Conservation (phyloP, 2,888 invertebrate genomes). For the Bimastos eiseni region DNA sequence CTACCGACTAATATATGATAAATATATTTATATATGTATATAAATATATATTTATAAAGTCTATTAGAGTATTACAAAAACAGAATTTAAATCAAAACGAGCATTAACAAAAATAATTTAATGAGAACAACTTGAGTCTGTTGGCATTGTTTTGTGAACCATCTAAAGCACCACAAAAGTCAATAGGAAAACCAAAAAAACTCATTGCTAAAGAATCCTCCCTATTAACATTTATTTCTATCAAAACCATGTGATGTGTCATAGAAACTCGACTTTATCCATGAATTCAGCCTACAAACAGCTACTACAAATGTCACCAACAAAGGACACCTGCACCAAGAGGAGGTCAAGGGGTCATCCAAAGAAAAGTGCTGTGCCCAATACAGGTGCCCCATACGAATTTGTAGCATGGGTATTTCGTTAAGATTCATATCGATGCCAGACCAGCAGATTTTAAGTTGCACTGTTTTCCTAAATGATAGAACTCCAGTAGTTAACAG, state of each 20-base stretch:
- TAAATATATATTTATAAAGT: no score
- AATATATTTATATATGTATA: no score
- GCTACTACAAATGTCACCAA: background rate
- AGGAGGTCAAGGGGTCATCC: no score
- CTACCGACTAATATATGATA: no score
- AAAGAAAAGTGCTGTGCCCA: no score
- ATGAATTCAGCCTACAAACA: background rate
- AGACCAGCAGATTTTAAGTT: no score
- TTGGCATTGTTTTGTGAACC: constrained; percentile 3
- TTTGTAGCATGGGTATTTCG: no score
- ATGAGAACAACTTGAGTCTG: background rate
- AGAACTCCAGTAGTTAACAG: no score
- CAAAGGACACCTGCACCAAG: no score
- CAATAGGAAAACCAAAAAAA: background rate
- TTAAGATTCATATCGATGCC: no score
- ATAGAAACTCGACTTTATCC: background rate
- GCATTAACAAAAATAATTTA: background rate
- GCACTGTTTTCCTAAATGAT: no score
- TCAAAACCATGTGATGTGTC: background rate
- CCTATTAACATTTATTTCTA: background rate
- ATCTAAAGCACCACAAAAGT: background rate
- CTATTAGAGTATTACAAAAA: background rate
- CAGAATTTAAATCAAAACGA: background rate
- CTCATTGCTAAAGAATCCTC: background rate
- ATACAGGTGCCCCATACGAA: no score